Base-by-base conservation (phyloP, 2,888 invertebrate species). In the Ischnura elegans region DNA sequence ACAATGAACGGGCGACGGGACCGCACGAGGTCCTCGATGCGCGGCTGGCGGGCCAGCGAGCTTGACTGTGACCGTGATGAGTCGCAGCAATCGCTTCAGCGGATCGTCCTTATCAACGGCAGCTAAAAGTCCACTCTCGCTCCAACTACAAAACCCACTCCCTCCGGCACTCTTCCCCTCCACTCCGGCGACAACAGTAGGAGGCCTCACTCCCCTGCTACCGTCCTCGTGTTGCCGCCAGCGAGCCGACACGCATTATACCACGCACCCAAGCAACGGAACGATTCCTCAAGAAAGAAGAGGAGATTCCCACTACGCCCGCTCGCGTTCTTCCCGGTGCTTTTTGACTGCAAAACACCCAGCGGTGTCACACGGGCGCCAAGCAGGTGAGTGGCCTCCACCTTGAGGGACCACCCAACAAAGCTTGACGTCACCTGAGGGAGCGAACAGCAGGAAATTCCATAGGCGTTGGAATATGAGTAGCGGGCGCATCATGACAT, bases 101-200 rank as follows among this genome's bases (percentile, higher is more conserved):
- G 61, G 90, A 90, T 90, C 90, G 66, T 36, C 61, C 90, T 90
- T 90, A 90, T 90, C 90, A 66, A 90, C 42, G 61, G 87, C 51
- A 36, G 90, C 51, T 25, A 66, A 90, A 90, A 90, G 90, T 90
- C 90, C 90, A 61, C 61, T 90, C 61, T 90, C 61, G 43, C 43
- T 61, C 25, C 5, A 61, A 61, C 61, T n/a, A n/a, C n/a, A n/a
- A 25, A 21, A 2, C 61, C 42, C 84, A 16, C 36, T 86, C 86
- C 46, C 86, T n/a, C 86, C 45, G 3, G 42, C 43, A 29, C 86
- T 45, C 45, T n/a, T 86, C 46, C 86, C 86, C 43, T 86, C 46
- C 86, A 45, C 43, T 86, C 45, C 46, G 45, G 16, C n/a, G 86
- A 86, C 45, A 43, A 86, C 19, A 46, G 0, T 10, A 42, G 85